phyloP scores from a whole-genome alignment of 2,888 invertebrate genomes.

The Tinea semifulvella region DNA sequence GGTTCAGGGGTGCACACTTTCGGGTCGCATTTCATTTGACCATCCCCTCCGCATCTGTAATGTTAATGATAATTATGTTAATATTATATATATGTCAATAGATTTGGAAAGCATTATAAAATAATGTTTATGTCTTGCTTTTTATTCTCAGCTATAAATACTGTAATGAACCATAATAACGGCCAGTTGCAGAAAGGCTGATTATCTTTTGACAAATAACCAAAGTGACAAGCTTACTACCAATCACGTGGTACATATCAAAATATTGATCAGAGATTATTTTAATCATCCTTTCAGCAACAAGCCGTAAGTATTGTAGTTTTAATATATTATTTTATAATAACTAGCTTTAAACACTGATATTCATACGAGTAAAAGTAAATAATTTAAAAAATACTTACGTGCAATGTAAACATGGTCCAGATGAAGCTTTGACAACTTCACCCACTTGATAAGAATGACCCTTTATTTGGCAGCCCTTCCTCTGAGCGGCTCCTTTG shows the following conservation, averaged over 20 bases:
- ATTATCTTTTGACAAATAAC: too few relatives aligned
- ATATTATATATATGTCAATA: not conserved
- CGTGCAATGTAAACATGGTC: slow-evolving; percentile 95
- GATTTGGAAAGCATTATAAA: not conserved
- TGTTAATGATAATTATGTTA: not conserved
- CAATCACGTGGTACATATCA: too few relatives aligned
- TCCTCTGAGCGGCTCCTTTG: slow-evolving; percentile 75
- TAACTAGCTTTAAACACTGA: too few relatives aligned
- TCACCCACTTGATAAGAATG: slow-evolving; percentile 88
- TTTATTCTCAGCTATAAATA: too few relatives aligned
- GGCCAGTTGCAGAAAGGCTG: too few relatives aligned
- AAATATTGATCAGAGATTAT: too few relatives aligned
- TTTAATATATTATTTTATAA: too few relatives aligned
- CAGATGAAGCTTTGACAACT: slow-evolving; percentile 84
- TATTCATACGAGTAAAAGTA: not conserved
- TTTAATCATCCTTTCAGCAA: too few relatives aligned
- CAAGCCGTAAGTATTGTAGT: too few relatives aligned
- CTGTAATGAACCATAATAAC: too few relatives aligned
- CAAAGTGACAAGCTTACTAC: too few relatives aligned
- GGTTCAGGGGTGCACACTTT: slow-evolving; percentile 90
- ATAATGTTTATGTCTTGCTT: not conserved
- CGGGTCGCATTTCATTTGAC: slow-evolving; percentile 95
- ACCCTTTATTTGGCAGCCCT: slow-evolving; percentile 88
- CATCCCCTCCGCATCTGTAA: slow-evolving; percentile 88
- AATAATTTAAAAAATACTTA: slow-evolving; percentile 71